Evolutionary conservation across 2,113 vertebrate species (phyloP).

Genomic region (Notiomystis cincta): DNA sequence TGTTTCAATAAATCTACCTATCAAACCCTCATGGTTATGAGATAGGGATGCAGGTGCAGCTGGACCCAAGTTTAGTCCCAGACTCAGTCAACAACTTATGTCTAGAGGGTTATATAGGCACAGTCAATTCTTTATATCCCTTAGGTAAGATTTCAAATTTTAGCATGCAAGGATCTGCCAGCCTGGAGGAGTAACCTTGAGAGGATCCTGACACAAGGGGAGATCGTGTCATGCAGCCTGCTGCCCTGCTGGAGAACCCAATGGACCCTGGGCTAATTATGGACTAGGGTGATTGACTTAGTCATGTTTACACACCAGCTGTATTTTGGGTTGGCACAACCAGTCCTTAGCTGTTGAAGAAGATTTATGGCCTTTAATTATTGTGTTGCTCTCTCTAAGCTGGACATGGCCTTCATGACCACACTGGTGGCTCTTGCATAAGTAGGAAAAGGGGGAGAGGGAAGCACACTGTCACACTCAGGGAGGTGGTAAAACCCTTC

Average conservation of each 20-base stretch:
- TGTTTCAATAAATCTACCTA: not conserved
- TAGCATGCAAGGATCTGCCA: not conserved
- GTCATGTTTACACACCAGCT: not conserved
- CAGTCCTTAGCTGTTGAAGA: not conserved
- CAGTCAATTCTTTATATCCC: not conserved
- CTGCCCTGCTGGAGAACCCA: not conserved
- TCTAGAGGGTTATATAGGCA: not conserved
- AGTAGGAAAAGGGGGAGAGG: not conserved
- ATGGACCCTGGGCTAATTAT: not conserved
- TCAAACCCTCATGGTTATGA: not conserved
- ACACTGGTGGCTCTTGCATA: not conserved
- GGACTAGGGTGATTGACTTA: not conserved
- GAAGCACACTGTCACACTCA: not conserved
- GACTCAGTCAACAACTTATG: not conserved
- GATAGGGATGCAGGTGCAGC: not conserved
- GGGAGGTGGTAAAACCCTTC: not conserved
- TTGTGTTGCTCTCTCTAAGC: not conserved
- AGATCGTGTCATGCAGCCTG: accelerated
- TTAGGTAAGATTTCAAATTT: not conserved
- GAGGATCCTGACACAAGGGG: too few species aligned
- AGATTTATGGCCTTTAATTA: not conserved
- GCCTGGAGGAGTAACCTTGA: not conserved
- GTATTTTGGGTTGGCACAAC: not conserved
- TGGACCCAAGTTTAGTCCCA: not conserved
- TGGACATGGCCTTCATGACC: accelerated